Percentiles rank a stretch among this genome's conserved stretches.
Conservation (phyloP, 2,797 vertebrate species). For the Phataginus tetradactyla region DNA sequence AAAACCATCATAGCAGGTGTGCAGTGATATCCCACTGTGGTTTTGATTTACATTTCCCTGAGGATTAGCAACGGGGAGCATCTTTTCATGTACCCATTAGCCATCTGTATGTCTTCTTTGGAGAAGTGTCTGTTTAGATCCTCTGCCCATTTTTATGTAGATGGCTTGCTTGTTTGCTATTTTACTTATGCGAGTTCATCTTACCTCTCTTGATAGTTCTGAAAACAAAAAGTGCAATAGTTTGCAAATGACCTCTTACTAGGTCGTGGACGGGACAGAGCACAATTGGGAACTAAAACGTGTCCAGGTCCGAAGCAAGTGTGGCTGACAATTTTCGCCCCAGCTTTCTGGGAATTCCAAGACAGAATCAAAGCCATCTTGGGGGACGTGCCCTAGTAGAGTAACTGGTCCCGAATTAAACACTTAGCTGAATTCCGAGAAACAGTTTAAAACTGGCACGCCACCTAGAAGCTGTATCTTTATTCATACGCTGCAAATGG, state of each 20-base stretch:
- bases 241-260: neutral
- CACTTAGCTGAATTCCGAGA: neutral
- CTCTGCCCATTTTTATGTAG: too few relatives aligned
- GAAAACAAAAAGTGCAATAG: fast-evolving
- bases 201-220: neutral
- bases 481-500: neutral
- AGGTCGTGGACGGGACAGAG: fast-evolving
- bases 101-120: neutral
- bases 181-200: too few relatives aligned
- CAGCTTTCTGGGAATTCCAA: too few relatives aligned
- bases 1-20: neutral
- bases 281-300: too few relatives aligned
- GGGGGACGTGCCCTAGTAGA: neutral
- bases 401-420: neutral
- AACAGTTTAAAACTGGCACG: neutral
- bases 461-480: fast-evolving
- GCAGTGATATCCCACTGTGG: too few relatives aligned
- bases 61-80: fast-evolving
- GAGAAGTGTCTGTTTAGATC: neutral
- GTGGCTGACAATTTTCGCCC: fast-evolving
- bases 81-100: neutral
- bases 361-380: fast-evolving
- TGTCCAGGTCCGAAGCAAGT: fast-evolving
- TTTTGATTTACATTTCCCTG: neutral
- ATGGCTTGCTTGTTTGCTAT: neutral